A percentile compares a stretch with the other conserved stretches of the same genome.
These are phyloP conservation scores for Acheta domesticus DNA, from an alignment of 2,888 invertebrate species.

Conservation along the genomic window DNA sequence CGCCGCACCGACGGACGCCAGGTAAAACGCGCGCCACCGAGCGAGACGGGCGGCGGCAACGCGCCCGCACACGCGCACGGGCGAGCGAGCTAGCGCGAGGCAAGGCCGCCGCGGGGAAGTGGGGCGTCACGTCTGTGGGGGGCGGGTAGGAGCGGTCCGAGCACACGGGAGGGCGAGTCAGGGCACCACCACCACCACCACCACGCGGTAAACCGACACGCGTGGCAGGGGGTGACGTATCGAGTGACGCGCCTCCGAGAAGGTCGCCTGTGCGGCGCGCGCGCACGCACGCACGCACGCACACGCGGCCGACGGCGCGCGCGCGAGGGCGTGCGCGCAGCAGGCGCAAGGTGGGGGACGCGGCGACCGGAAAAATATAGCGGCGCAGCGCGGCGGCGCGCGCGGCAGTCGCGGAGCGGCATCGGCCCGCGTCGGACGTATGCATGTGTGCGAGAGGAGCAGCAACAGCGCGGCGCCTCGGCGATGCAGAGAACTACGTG, in stretches of 20 bases:
- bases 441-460: background rate
- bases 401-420: background rate
- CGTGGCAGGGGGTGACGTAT: background rate
- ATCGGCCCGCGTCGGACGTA: background rate
- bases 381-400: background rate
- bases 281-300: background rate
- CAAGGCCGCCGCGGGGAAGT: background rate
- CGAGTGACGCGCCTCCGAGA: background rate
- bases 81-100: background rate
- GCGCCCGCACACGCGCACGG: too few species aligned
- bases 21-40: background rate
- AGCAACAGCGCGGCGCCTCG: background rate
- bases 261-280: background rate
- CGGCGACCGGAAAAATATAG: constrained; percentile 18
- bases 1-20: background rate
- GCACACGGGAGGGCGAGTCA: background rate
- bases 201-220: background rate
- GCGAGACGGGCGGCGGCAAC: background rate
- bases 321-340: background rate
- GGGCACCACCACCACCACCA: background rate
- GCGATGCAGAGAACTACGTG: background rate
- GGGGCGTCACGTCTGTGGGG: background rate
- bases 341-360: background rate
- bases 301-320: background rate
- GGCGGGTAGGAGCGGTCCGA: background rate